Conservation (phyloP, 30 jellyfish, hydroid and myxozoan species). For the Mastigias papua region DNA sequence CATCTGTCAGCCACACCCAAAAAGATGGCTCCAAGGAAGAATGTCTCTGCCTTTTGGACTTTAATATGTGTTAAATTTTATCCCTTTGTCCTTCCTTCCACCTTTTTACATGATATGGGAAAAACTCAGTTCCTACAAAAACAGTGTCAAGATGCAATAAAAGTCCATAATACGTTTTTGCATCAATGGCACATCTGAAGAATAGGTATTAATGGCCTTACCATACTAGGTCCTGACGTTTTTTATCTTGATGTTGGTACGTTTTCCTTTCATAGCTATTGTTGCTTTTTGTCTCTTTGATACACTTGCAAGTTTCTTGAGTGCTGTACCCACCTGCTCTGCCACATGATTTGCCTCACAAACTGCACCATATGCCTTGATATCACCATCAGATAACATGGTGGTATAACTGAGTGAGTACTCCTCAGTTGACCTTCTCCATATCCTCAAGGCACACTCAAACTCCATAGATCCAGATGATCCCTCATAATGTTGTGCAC, state of each 20-base stretch:
- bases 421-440: too few relatives aligned
- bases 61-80: too few relatives aligned
- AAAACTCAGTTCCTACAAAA: too few relatives aligned
- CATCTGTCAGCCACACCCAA: too few relatives aligned
- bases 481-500: neutral
- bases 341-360: slow-evolving; percentile 1
- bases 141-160: too few relatives aligned
- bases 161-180: slow-evolving; percentile 23
- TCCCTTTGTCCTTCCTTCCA: too few relatives aligned
- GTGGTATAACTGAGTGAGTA: neutral
- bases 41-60: too few relatives aligned
- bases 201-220: slow-evolving; percentile 17
- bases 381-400: slow-evolving; percentile 56
- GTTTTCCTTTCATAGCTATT: slow-evolving; percentile 28
- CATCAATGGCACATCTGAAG: slow-evolving; percentile 13
- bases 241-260: neutral
- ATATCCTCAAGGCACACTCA: too few relatives aligned
- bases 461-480: slow-evolving; percentile 14
- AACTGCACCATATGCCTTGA: slow-evolving; percentile 28
- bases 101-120: too few relatives aligned
- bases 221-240: slow-evolving; percentile 8
- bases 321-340: slow-evolving; percentile 23
- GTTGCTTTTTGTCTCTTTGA: slow-evolving; percentile 32
- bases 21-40: too few relatives aligned
- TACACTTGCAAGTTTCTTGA: slow-evolving; percentile 18